Base-by-base conservation (phyloP, 2,113 vertebrate species). In the Hippolais icterina region DNA sequence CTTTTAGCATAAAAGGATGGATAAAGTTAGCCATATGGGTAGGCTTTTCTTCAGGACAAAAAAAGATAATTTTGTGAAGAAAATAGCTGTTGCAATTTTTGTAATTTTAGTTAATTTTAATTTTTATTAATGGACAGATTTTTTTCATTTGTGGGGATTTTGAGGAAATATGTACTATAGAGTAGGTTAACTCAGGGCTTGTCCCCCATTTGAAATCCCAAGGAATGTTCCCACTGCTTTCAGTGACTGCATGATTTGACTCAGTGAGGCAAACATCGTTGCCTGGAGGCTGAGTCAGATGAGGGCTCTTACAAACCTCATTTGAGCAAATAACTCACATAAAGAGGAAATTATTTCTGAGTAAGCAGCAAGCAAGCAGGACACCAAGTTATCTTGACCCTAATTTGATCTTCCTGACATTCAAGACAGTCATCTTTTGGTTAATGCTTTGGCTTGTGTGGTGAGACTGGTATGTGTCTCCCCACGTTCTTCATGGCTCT, bases 341-440 rank as follows among this genome's bases (percentile, higher is more conserved):
- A 57, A 89, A 87, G 77, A 93, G 77, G 52, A 95, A 96, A 85
- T 87, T 76, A 87, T 84, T 94, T 92, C 69, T 71, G 41, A 89
- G 37, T 79, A 92, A 83, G 64, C 31, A 75, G 49, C 57, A 71
- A 82, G 46, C 41, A 93, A 78, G n/a, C 53, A 89, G 53, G 41
- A 69, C 65, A 93, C 13, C 44, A 64, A 79, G 61, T 52, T 76
- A 61, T 76, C 50, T 18, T 93, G 87, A 87, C 77, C 65, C 41
- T 61, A 33, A 87, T 87, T 84, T 89, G 49, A 61, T 84, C 77
- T 79, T 94, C 8, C 65, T 91, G 83, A 57, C 53, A 15, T 85
- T 91, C 46, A 39, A 39, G 65, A 35, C 6, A 53, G n/a, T 87
- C 22, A 79, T 76, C 35, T 64, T 66, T 87, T 65, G 25, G 77